Conservation (phyloP, 2,113 vertebrate genomes). For the Rhynchomys soricoides region DNA sequence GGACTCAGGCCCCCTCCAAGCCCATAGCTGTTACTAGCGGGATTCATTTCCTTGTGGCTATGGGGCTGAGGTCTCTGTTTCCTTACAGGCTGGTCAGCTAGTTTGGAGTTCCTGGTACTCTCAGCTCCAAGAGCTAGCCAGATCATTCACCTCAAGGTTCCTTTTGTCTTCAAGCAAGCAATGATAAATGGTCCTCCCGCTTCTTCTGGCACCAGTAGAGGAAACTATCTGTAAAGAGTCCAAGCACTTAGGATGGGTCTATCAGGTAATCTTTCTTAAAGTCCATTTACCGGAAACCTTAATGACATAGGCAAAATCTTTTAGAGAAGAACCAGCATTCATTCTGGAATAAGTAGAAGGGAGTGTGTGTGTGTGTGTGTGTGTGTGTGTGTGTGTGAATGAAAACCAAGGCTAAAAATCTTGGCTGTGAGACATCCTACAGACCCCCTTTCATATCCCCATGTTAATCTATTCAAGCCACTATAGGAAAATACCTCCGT, state of each 20-base stretch:
- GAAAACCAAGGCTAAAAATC: neutral
- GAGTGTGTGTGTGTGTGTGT: too few species aligned
- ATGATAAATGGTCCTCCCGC: neutral
- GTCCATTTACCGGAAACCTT: neutral
- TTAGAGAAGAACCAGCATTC: neutral
- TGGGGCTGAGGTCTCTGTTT: neutral
- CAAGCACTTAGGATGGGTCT: neutral
- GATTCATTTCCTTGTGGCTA: neutral
- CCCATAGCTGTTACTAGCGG: neutral
- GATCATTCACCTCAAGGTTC: rapidly evolving
- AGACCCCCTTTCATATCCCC: too few species aligned
- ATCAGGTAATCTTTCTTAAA: neutral
- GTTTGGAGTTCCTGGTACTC: neutral
- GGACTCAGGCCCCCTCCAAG: neutral
- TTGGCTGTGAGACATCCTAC: neutral
- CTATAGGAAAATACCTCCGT: neutral
- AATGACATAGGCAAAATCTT: neutral
- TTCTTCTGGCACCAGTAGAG: neutral
- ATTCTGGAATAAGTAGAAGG: neutral
- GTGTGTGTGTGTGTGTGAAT: too few species aligned
- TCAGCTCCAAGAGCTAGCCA: neutral
- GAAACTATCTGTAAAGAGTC: neutral
- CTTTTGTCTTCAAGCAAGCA: neutral
- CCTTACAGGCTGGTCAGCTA: neutral
- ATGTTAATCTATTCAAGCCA: neutral